Evolutionary conservation across 2,797 vertebrate genomes (phyloP), one percentile per base, ranked within the genome.

Genomic region (Coluber constrictor): DNA sequence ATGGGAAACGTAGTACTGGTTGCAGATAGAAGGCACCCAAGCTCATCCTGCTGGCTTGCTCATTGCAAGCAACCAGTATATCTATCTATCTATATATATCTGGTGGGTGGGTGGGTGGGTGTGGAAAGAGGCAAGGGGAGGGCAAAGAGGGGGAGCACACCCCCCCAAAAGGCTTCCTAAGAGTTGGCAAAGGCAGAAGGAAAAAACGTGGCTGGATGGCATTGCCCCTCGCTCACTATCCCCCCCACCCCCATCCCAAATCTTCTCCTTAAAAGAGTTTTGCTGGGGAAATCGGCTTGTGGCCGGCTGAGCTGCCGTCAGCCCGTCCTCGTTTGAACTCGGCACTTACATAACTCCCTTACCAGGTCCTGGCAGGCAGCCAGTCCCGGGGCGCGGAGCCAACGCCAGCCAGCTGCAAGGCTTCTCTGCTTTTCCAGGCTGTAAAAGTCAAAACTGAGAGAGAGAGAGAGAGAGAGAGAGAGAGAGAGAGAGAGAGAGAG

Each of bases 301-400:
- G 27, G 59, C 56, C 0, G 16, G 56, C 63, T 51, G 63, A 56
- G 55, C 16, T 29, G 55, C 29, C 0, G 43, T 27, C 59, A 74
- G 59, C 59, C 55, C 51, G 91, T 88, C 93, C 93, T 90, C 37
- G 7, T 16, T 27, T 88, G 93, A 94, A 94, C 93, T 47, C 89
- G 1, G 16, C n/a, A 0, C 43, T 94, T 92, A 94, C 93, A 92
- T 94, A 94, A 94, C 91, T 88, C 20, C 5, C 51, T 70, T 83
- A 43, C 10, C 51, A 63, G 83, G 89, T 16, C 89, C 55, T 57
- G 93, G 93, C 91, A 0, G 3, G 32, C 3, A 0, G 86, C 93
- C 93, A 90, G 86, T 16, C 87, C 90, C 93, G 23, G 90, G 56
- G 90, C 51, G 70, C 0, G 59, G 92, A 88, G 57, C 61, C 12